These are phyloP conservation scores for Microchrysa polita DNA, from an alignment of 2,888 invertebrate genomes.

Conservation along the genomic window DNA sequence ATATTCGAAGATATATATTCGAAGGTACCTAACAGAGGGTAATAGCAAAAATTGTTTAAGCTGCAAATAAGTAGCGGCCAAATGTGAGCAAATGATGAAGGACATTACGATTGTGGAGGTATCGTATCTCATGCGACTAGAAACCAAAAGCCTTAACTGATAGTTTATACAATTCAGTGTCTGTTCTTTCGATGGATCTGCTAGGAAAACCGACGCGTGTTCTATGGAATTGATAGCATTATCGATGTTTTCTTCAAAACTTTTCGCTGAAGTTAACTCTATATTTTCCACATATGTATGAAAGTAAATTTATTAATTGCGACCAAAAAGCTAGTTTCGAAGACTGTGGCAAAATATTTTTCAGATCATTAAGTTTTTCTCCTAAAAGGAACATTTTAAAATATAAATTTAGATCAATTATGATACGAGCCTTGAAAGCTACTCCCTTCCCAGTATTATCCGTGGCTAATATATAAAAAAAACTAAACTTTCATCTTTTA, in stretches of 20 bases:
- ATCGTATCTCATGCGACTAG: background rate
- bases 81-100: background rate
- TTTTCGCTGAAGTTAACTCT: background rate
- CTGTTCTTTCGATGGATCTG: background rate
- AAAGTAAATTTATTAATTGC: too few species aligned
- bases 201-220: too few species aligned
- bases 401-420: background rate
- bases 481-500: too few species aligned
- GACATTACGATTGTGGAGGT: background rate
- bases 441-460: too few species aligned
- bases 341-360: background rate
- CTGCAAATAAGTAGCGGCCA: background rate
- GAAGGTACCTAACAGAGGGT: background rate
- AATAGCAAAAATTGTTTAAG: background rate
- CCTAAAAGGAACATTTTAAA: background rate
- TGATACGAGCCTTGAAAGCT: too few species aligned
- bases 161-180: background rate
- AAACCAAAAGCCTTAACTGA: background rate
- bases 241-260: too few species aligned
- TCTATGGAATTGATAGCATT: too few species aligned
- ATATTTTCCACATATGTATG: background rate
- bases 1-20: too few species aligned
- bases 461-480: too few species aligned
- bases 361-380: background rate
- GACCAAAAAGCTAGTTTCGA: background rate